Conservation (phyloP, 1,140 invertebrate genomes). For the Venturia canescens region DNA sequence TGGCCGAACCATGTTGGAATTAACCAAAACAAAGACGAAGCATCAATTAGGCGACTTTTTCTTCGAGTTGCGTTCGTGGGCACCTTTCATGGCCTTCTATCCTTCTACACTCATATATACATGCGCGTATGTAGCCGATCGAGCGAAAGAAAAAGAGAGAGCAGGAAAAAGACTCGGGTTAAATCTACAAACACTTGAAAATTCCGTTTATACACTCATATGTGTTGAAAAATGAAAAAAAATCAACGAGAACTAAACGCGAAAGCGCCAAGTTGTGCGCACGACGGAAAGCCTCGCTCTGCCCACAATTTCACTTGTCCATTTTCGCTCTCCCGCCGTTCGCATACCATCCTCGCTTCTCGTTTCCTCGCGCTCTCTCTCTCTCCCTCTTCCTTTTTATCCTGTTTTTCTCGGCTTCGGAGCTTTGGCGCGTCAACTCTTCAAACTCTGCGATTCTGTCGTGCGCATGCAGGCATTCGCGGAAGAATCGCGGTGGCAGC, state of each 20-base stretch:
- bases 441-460: not conserved
- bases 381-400: conserved; percentile 22
- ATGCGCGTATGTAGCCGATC: not conserved
- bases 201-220: conserved; percentile 42
- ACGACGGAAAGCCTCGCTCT: conserved; percentile 44
- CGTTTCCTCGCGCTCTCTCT: not conserved
- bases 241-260: too few relatives aligned
- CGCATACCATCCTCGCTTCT: not conserved
- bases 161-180: conserved; percentile 53
- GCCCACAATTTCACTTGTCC: conserved; percentile 49
- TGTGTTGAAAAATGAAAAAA: too few relatives aligned
- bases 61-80: conserved; percentile 68
- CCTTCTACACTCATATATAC: conserved; percentile 5
- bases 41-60: conserved; percentile 80
- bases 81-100: conserved; percentile 42
- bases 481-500: conserved; percentile 70
- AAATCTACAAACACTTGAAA: conserved; percentile 42
- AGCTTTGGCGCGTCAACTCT: conserved; percentile 3
- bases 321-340: conserved; percentile 44
- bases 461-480: not conserved
- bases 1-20: conserved; percentile 81
- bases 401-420: not conserved
- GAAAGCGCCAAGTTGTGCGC: not conserved
- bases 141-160: conserved; percentile 20
- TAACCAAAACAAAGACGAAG: conserved; percentile 81